Conservation (phyloP, 64 coral and sea anemone species). For the Stichodactyla helianthus region DNA sequence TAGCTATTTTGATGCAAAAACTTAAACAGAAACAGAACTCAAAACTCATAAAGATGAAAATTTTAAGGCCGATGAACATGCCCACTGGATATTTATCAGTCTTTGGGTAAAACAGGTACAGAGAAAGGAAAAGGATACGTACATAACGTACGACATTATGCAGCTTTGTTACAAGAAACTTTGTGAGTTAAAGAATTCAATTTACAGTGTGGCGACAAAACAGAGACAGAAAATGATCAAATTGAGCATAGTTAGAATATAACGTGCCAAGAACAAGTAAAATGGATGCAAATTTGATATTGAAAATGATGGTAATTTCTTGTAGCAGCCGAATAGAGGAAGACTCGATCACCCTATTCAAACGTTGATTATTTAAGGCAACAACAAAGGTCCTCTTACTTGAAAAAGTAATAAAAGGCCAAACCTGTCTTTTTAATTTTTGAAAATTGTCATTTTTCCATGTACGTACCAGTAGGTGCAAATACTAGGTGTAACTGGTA, state of each 20-base stretch:
- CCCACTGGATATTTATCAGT: no score
- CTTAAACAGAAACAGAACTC: neutral
- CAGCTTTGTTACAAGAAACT: neutral
- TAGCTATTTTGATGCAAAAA: neutral
- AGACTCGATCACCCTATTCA: neutral
- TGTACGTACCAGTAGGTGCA: neutral
- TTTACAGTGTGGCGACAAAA: neutral
- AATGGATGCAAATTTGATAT: neutral
- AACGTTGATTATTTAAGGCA: neutral
- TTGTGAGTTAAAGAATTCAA: neutral
- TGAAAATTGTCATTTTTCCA: neutral
- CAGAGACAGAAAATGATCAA: constrained; percentile 1
- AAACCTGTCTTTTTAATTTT: neutral
- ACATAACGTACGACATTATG: neutral
- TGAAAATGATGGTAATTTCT: neutral
- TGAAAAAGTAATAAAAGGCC: constrained; percentile 13
- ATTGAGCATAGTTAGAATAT: neutral
- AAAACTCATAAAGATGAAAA: no score
- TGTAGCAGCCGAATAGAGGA: neutral
- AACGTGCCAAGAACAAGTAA: neutral
- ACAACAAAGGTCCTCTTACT: neutral
- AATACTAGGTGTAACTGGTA: neutral
- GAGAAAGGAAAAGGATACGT: neutral
- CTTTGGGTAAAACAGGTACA: no score
- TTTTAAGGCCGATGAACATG: no score